Base-by-base conservation (phyloP, 35 echinoderm and acorn worm genomes). In the Strongylocentrotus purpuratus region DNA sequence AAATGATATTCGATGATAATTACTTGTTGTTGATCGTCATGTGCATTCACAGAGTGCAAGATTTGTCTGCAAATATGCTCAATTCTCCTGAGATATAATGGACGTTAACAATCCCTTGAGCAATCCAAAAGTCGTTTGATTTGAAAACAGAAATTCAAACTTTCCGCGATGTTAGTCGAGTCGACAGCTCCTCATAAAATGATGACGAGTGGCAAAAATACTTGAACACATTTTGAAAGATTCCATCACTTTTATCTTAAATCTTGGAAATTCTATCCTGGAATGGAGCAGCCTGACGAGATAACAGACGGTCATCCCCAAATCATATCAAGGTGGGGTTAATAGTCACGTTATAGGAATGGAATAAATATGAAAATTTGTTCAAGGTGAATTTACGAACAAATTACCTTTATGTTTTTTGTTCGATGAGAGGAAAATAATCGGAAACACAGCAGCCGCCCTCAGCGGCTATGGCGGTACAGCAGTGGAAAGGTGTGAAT, bases 121-220 rank as follows among this genome's bases (percentile, higher is more conserved):
- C 20, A 78, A 78, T n/a, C 1, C 65, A n/a, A 7, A 7, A 78
- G 28, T 18, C 22, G 65, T 78, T 78, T 78, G 65, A 22, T 78
- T 78, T 78, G 65, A 78, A 55, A 78, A n/a, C 65, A 78, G 65
- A 78, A 14, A 78, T 78, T 78, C 65, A 78, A 78, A 78, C 65
- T 78, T 78, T 78, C 65, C 20, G 22, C 65, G 65, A 28, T 78
- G 65, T n/a, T 22, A 78, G 22, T 28, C 4, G 22, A n/a, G 61
- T 15, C 0, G 65, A n/a, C 25, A 8, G 65, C 65, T 28, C 2
- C 65, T 78, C 17, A 28, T 78, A 28, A 8, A 28, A 28, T 78
- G 65, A 4, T 22, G 20, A 78, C 65, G 28, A 78, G 28, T 78
- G 65, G 28, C 4, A n/a, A 22, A 78, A n/a, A 15, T 55, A 55